phyloP scores from a whole-genome alignment of 2,888 invertebrate species.

The Chironomus tentans region DNA sequence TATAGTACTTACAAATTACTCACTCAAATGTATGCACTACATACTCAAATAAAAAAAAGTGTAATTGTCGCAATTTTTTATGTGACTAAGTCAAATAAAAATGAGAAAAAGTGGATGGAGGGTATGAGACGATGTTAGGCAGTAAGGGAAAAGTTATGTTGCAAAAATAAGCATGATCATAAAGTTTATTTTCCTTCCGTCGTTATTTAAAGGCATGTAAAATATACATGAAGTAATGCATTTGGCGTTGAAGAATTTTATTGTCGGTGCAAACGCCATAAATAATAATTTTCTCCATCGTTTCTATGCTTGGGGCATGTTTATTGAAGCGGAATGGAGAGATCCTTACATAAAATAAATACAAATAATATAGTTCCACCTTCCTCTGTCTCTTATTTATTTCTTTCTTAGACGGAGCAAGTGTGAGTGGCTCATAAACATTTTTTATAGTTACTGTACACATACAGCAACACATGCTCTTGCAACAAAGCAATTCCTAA shows the following conservation, averaged over 20 bases:
- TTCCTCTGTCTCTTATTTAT: too few relatives aligned
- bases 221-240: not conserved
- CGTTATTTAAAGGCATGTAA: too few relatives aligned
- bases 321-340: too few relatives aligned
- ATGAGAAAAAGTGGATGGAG: too few relatives aligned
- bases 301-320: not conserved
- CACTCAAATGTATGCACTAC: not conserved
- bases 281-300: not conserved
- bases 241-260: slow-evolving; percentile 4
- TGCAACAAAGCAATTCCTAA: not conserved
- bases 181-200: not conserved
- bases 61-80: not conserved
- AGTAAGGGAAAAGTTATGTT: not conserved
- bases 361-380: too few relatives aligned
- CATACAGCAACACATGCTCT: not conserved
- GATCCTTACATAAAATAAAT: too few relatives aligned
- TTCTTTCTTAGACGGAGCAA: too few relatives aligned
- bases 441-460: too few relatives aligned
- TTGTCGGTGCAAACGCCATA: not conserved
- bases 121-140: too few relatives aligned
- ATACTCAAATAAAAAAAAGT: not conserved
- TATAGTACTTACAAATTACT: not conserved
- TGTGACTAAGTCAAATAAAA: not conserved
- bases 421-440: too few relatives aligned
- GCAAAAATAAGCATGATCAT: not conserved